Evolutionary conservation across 2,888 invertebrate species (phyloP), one percentile per base, ranked within the genome.

Genomic region (Papilio demoleus): DNA sequence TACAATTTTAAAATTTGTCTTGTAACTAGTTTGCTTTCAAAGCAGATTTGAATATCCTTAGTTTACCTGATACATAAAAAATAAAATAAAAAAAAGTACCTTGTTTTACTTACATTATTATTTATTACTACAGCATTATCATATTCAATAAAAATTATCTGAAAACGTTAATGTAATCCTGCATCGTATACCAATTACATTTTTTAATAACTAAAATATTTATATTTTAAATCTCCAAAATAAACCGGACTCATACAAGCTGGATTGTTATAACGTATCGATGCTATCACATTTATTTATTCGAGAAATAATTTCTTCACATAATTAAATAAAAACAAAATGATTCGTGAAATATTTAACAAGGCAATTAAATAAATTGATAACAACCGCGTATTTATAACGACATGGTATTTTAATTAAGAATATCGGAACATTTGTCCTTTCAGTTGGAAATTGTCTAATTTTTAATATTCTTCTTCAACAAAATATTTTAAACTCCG

Each of bases 311-410:
- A 6, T 24, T 14, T 24, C n/a, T 12, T 11, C 6, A 27, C 14
- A 50, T 47, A 5, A 27, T 50, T n/a, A 53, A 53, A 53, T 53
- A 53, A 53, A 5, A 27, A 27, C 27, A 27, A 53, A 53, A 27
- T 8, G 6, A 27, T 53, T 53, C 14, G 14, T 53, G 24, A 53
- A 53, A 53, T 50, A 22, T 47, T 50, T 50, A 14, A 14, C 24
- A 53, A 53, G 27, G 8, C 24, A 27, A 53, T 27, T 27, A 27
- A 27, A 8, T 24, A 27, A n/a, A 2, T n/a, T n/a, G 24, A 27
- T 53, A n/a, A 53, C 12, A 24, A 12, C 14, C 9, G 4, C 24
- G 4, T 50, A 14, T 12, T 5, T 24, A 24, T 24, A 22, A 47
- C 22, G 3, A 11, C 22, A 40, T 14, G 3, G 14, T 17, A 5